Conservation (phyloP, 2,888 invertebrate genomes). For the Mythimna pallens region DNA sequence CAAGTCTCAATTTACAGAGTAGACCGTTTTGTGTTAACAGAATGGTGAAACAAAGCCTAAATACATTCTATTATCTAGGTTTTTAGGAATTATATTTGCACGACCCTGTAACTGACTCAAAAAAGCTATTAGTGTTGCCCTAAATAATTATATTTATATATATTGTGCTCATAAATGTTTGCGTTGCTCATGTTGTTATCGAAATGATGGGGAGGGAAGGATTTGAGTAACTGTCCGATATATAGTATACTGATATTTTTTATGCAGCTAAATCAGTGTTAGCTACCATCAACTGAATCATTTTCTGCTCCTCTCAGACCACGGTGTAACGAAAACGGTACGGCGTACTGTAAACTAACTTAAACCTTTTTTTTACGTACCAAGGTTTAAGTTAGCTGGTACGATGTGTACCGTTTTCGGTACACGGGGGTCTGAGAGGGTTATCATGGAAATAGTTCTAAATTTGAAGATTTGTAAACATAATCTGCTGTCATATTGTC, state of each 20-base stretch:
- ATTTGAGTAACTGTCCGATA: constrained; percentile 56
- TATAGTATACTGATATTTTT: neutral
- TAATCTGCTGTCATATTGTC: neutral
- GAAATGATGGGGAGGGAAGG: constrained; percentile 4
- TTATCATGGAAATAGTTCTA: neutral
- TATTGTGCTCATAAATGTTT: constrained; percentile 54
- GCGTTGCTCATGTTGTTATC: constrained; percentile 57
- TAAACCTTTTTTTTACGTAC: too few species aligned
- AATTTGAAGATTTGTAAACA: neutral
- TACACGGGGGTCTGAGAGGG: too few species aligned
- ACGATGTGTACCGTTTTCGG: too few species aligned
- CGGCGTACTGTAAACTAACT: too few species aligned
- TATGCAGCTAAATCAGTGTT: neutral
- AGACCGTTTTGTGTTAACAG: neutral
- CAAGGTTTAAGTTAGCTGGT: too few species aligned
- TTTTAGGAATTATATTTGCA: constrained; percentile 48
- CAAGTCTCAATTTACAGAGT: neutral
- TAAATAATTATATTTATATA: constrained; percentile 50
- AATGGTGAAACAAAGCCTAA: neutral
- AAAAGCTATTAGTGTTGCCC: constrained; percentile 42
- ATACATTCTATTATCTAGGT: neutral
- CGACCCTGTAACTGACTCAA: constrained; percentile 58
- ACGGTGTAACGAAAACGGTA: too few species aligned
- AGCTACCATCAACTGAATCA: neutral
- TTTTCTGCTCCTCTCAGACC: neutral